Evolutionary conservation across 2,113 vertebrate genomes (phyloP), one percentile per base, ranked within the genome.

Genomic region (Emydocephalus ijimae): DNA sequence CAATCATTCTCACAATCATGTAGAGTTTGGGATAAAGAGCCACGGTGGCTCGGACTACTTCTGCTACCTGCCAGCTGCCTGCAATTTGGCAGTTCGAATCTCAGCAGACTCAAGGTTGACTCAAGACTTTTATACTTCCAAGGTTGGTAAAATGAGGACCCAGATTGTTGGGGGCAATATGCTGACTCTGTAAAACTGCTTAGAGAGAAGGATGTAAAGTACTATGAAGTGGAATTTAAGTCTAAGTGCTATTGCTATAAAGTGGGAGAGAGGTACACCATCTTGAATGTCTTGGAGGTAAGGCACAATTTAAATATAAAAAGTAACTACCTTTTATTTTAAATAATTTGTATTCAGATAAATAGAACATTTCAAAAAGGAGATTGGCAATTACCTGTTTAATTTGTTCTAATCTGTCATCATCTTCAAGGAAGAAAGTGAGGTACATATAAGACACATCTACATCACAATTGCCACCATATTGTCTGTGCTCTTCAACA

Each of bases 361-460:
- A 23, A 8, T 5, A 39, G 61, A 50, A n/a, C 29, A 87, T 52
- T 48, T 52, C 12, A 26, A 57, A 29, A 34, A 61, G 14, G 9
- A 43, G 14, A 23, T 7, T 7, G 34, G 45, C 7, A 61, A 54
- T 95, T 94, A 99, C 99, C 98, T 99, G 98, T 97, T 97, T 97
- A 96, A 99, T 99, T 94, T 99, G 98, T 94, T 99, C 98, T 0
- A 99, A 97, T 95, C 96, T 97, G 92, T 99, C 98, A 6, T 99
- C 99, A 45, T 99, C 99, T 86, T 99, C 99, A 2, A 99, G 97
- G 97, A 99, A 99, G 98, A 99, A 99, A 24, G 98, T 99, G 96
- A 99, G 96, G 94, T 99, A 99, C 99, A 99, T 99, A 94, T 98
- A 99, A 50, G 99, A 99, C 74, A 99, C 99, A 0, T 99, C 99